Conservation (phyloP, 2,113 vertebrate species). For the Narcine bancroftii region DNA sequence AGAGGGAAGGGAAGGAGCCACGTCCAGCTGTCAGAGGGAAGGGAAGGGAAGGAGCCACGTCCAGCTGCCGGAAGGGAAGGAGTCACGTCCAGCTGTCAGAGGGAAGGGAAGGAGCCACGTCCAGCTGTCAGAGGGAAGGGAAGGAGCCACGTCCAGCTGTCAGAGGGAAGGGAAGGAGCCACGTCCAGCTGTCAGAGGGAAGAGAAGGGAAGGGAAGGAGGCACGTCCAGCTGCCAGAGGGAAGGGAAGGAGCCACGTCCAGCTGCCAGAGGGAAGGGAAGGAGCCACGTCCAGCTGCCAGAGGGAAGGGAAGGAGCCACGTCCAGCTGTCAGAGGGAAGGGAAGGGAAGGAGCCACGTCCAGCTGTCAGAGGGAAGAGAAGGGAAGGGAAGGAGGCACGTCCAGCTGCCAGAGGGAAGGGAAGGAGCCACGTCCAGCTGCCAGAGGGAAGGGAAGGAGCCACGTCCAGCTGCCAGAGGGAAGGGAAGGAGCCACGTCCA, state of each 20-base stretch:
- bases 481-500: neutral
- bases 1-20: neutral
- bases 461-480: neutral
- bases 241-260: neutral
- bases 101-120: neutral
- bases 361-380: too few species aligned
- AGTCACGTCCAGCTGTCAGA: too few species aligned
- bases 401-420: neutral
- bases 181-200: too few species aligned
- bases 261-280: neutral
- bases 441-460: neutral
- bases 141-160: neutral
- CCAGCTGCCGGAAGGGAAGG: too few species aligned
- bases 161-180: neutral
- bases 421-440: neutral
- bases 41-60: neutral
- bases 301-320: neutral
- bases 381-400: neutral
- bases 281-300: neutral
- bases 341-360: neutral
- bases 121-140: neutral
- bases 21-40: too few species aligned
- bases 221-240: neutral
- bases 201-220: neutral
- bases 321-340: too few species aligned